Evolutionary conservation across 2,888 invertebrate species (phyloP).

Genomic region (Sinotaia quadrata): DNA sequence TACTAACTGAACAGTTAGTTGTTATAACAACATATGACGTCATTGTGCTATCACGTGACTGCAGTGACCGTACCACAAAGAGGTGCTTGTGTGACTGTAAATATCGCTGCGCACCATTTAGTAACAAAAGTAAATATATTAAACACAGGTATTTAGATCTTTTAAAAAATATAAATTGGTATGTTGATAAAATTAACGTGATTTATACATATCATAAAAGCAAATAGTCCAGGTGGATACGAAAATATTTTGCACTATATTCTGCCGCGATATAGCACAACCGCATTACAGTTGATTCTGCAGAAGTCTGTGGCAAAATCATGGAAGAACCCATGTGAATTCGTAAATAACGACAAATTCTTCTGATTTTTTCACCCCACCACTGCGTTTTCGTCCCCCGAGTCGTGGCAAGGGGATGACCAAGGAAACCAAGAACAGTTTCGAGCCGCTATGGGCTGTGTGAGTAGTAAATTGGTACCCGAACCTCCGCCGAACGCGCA

Average conservation of each 20-base stretch:
- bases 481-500: conserved; percentile 59
- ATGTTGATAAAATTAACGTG: no score
- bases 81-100: conserved; percentile 31
- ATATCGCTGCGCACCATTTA: conserved; percentile 32
- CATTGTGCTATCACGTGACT: conserved; percentile 51
- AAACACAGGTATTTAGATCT: background rate
- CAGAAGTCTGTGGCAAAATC: conserved; percentile 34
- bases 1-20: conserved; percentile 42
- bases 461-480: conserved; percentile 67
- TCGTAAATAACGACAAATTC: conserved; percentile 36
- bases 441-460: conserved; percentile 68
- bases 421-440: conserved; percentile 46
- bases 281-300: conserved; percentile 38
- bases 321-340: conserved; percentile 42
- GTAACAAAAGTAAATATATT: background rate
- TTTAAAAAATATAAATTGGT: background rate
- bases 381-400: conserved; percentile 41
- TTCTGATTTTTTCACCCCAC: conserved; percentile 37
- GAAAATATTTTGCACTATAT: conserved; percentile 37
- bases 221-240: no score
- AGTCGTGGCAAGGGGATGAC: conserved; percentile 53
- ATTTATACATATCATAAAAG: no score
- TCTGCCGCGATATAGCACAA: conserved; percentile 36
- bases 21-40: conserved; percentile 68
- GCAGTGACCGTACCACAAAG: conserved; percentile 49